Evolutionary conservation across 2,113 vertebrate species (phyloP).

Genomic region (Platysteira castanea): DNA sequence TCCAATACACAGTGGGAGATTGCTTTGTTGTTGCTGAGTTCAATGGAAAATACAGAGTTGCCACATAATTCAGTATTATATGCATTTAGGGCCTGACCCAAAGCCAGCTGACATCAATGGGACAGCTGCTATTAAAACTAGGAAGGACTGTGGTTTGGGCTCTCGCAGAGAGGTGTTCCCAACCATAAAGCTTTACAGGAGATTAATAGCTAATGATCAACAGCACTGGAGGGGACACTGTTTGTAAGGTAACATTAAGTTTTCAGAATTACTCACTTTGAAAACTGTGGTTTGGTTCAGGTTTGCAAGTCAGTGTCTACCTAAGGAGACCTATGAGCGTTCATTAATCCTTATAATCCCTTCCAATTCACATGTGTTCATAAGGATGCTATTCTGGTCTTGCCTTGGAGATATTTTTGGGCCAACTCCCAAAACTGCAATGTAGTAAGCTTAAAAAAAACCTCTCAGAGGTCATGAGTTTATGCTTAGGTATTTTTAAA

Average conservation of each 20-base stretch:
- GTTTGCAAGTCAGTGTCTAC: neutral
- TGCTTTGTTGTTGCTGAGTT: neutral
- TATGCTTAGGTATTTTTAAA: constrained; percentile 22
- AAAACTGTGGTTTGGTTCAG: neutral
- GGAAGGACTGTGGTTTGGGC: neutral
- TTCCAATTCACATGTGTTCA: neutral
- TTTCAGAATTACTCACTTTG: neutral
- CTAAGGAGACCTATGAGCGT: neutral
- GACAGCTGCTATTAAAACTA: neutral
- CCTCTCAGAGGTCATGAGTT: constrained; percentile 12
- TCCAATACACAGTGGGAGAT: neutral
- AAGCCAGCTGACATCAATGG: neutral
- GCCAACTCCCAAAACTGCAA: neutral
- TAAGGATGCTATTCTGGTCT: constrained; percentile 25
- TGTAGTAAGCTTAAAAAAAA: neutral
- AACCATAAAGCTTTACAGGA: neutral
- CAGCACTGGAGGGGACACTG: neutral
- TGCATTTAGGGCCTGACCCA: neutral
- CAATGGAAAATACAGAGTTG: neutral
- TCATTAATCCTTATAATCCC: constrained; percentile 15
- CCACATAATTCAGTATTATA: neutral
- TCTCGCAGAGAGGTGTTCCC: neutral
- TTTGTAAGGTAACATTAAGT: neutral
- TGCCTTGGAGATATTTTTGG: neutral
- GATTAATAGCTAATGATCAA: constrained; percentile 17